A percentile compares a stretch with the other conserved stretches of the same genome.
These are phyloP conservation scores for Gymnopithys bicolor DNA, from an alignment of 2,797 vertebrate species.

Conservation along the genomic window DNA sequence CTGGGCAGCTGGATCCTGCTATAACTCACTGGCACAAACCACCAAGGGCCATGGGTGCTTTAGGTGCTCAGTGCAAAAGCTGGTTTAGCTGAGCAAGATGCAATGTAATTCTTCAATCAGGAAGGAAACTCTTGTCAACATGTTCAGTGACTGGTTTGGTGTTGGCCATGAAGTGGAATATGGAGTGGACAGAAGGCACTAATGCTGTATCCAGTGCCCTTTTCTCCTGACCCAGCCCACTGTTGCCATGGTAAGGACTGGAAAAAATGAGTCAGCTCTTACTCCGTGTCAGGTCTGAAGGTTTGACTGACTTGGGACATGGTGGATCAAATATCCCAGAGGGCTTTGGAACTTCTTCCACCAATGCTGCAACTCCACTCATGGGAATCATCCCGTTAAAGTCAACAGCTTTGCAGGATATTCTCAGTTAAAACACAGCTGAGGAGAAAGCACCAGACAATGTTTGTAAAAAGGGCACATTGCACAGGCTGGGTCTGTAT, in stretches of 20 bases:
- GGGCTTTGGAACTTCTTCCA: neutral
- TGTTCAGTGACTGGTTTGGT: neutral
- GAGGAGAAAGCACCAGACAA: neutral
- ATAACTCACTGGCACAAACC: neutral
- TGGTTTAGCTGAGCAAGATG: neutral
- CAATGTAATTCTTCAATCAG: neutral
- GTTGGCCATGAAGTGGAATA: neutral
- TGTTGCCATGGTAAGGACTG: neutral
- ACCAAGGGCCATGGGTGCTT: neutral
- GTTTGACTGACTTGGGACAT: neutral
- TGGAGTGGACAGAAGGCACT: neutral
- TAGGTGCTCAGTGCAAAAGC: neutral
- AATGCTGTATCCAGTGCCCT: neutral
- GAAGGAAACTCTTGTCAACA: neutral
- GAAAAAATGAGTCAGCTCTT: conserved; percentile 6
- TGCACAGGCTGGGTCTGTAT: neutral
- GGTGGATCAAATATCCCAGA: conserved; percentile 19
- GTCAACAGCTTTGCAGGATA: neutral
- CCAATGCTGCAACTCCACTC: neutral
- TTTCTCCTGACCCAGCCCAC: neutral
- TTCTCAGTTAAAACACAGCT: conserved; percentile 9
- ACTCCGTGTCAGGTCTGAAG: neutral
- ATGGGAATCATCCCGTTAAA: neutral
- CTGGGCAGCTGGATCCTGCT: neutral
- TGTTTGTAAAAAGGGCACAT: neutral